Percentiles rank a stretch among this genome's conserved stretches.
Conservation (phyloP, 2,888 invertebrate species). For the Hydrotaea cyrtoneurina region DNA sequence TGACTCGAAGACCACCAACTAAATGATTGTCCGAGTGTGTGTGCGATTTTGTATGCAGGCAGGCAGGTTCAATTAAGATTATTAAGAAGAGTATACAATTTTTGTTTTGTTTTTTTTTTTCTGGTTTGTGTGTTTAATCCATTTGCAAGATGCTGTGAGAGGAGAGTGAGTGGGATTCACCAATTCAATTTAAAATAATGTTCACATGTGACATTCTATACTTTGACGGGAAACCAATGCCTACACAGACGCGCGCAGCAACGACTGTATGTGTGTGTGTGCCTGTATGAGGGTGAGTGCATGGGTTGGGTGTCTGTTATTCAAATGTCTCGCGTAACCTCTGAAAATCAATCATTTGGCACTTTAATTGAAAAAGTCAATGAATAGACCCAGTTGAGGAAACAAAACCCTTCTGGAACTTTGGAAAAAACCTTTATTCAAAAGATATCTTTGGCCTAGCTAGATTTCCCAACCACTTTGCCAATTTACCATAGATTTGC, state of each 20-base stretch:
- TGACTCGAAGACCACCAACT: conserved; percentile 9
- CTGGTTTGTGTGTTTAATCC: too few relatives aligned
- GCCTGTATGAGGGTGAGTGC: too few relatives aligned
- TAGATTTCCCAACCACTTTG: too few relatives aligned
- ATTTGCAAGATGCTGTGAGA: conserved; percentile 4
- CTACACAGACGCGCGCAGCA: neutral
- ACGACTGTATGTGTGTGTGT: too few relatives aligned
- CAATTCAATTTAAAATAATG: conserved; percentile 22
- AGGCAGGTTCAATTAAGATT: conserved; percentile 66
- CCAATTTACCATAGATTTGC: too few relatives aligned
- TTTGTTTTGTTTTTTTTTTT: conserved; percentile 11
- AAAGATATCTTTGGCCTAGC: too few relatives aligned
- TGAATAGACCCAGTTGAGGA: too few relatives aligned
- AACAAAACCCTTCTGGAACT: too few relatives aligned
- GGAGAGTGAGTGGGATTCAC: neutral
- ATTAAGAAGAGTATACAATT: conserved; percentile 66
- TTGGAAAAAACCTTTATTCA: too few relatives aligned
- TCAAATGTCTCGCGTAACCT: neutral
- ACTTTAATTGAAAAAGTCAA: conserved; percentile 15
- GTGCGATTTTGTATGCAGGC: conserved; percentile 11
- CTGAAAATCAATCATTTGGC: conserved; percentile 10
- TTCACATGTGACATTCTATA: conserved; percentile 28
- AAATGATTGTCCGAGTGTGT: neutral
- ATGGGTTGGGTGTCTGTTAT: too few relatives aligned
- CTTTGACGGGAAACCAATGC: neutral